Evolutionary conservation across 2,888 invertebrate genomes (phyloP).

Genomic region (Mythimna loreyi): DNA sequence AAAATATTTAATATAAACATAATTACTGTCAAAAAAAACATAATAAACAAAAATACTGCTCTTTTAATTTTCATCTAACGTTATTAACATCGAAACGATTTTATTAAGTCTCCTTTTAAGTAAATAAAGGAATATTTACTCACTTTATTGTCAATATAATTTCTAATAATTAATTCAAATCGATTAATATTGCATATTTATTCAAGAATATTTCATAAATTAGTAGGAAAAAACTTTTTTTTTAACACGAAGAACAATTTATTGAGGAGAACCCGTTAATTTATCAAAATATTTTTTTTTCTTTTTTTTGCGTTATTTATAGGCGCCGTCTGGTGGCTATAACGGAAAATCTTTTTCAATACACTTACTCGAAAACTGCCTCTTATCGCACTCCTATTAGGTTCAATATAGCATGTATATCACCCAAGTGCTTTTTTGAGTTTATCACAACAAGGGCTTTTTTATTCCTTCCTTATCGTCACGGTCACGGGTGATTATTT

Average conservation of each 20-base stretch:
- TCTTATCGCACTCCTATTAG: too few relatives aligned
- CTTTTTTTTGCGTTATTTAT: slow-evolving; percentile 18
- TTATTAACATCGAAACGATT: slow-evolving; percentile 49
- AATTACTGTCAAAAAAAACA: slow-evolving; percentile 55
- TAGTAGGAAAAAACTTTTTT: slow-evolving; percentile 11
- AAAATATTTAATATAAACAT: slow-evolving; percentile 44
- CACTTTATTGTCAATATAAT: slow-evolving; percentile 35
- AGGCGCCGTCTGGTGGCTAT: background rate
- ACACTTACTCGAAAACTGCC: too few relatives aligned
- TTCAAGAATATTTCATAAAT: slow-evolving; percentile 46
- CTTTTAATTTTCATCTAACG: slow-evolving; percentile 45
- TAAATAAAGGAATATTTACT: slow-evolving; percentile 28
- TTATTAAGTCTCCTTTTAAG: slow-evolving; percentile 41
- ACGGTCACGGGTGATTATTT: too few relatives aligned
- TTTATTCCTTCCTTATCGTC: too few relatives aligned
- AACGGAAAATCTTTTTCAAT: too few relatives aligned
- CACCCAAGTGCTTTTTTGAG: too few relatives aligned
- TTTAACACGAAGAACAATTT: background rate
- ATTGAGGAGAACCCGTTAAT: slow-evolving; percentile 13
- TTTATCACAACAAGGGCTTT: too few relatives aligned
- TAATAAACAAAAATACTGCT: slow-evolving; percentile 49
- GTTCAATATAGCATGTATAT: too few relatives aligned
- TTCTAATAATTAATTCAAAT: slow-evolving; percentile 54
- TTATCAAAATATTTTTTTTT: background rate
- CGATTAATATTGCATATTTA: slow-evolving; percentile 46